A percentile compares a stretch with the other conserved stretches of the same genome.
These are phyloP conservation scores for Aulostomus chinensis DNA, from an alignment of 2,797 vertebrate genomes.

Conservation along the genomic window DNA sequence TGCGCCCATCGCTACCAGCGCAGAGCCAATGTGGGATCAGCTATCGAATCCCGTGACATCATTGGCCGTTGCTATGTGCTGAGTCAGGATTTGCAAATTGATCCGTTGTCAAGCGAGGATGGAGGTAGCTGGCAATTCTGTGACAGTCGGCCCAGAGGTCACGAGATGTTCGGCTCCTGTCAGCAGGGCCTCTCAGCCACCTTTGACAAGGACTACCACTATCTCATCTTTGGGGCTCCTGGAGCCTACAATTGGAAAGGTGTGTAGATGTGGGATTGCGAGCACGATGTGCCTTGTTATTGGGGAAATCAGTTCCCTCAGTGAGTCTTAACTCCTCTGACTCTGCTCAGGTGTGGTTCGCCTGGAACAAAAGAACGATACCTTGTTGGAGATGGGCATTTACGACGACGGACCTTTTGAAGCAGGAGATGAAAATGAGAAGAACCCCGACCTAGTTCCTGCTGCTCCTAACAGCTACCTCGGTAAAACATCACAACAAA, in stretches of 20 bases:
- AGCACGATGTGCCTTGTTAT: neutral
- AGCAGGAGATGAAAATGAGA: slow-evolving; percentile 84
- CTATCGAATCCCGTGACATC: slow-evolving; percentile 87
- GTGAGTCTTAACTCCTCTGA: neutral
- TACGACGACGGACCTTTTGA: slow-evolving; percentile 93
- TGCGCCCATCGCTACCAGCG: slow-evolving; percentile 96
- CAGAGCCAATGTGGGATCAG: slow-evolving; percentile 73
- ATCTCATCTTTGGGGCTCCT: slow-evolving; percentile 93
- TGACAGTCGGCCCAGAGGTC: slow-evolving; percentile 82
- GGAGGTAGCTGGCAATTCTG: slow-evolving; percentile 92
- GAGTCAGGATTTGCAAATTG: slow-evolving; percentile 86
- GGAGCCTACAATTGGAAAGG: slow-evolving; percentile 99
- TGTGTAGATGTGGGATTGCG: neutral
- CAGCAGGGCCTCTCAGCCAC: slow-evolving; percentile 95
- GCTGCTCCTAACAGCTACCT: slow-evolving; percentile 94
- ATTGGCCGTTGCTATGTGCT: slow-evolving; percentile 93
- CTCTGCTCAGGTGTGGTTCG: slow-evolving; percentile 86
- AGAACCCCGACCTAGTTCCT: slow-evolving; percentile 82
- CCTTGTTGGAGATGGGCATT: slow-evolving; percentile 81
- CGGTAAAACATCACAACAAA: slow-evolving; percentile 86
- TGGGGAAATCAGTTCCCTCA: neutral
- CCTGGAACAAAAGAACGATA: slow-evolving; percentile 89
- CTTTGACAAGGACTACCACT: slow-evolving; percentile 92
- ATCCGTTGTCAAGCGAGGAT: slow-evolving; percentile 66
- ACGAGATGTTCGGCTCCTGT: slow-evolving; percentile 94